Evolutionary conservation across 2,797 vertebrate genomes (phyloP).

Genomic region (Rhincodon typus): DNA sequence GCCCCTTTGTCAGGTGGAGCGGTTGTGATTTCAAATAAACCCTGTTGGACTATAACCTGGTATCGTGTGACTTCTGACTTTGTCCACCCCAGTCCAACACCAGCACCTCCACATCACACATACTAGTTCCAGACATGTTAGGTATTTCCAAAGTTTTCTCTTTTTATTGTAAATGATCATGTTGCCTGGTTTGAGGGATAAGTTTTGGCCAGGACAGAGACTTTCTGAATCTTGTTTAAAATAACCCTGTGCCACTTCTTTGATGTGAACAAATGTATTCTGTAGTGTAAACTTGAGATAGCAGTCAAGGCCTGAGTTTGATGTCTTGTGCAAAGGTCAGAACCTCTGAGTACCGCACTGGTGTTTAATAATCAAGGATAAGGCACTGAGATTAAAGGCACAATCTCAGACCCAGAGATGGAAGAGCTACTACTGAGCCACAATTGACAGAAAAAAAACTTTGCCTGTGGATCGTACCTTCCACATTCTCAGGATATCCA

Average conservation of each 20-base stretch:
- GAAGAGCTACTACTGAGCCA: background rate
- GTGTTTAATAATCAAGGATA: background rate
- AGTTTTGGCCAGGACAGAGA: background rate
- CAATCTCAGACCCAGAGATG: background rate
- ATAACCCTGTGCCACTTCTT: background rate
- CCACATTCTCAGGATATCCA: background rate
- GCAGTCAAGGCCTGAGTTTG: no score
- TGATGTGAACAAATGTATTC: background rate
- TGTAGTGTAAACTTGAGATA: background rate
- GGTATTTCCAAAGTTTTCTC: no score
- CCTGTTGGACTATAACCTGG: no score
- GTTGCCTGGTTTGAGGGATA: background rate
- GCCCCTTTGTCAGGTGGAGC: no score
- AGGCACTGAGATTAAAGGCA: background rate
- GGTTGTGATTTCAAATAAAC: no score
- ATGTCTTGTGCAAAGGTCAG: no score
- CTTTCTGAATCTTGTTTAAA: background rate
- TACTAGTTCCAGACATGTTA: no score
- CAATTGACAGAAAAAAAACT: background rate
- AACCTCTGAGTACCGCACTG: background rate
- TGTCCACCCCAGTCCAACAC: no score
- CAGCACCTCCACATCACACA: no score
- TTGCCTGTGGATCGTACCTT: background rate
- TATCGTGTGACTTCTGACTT: no score
- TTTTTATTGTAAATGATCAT: no score